phyloP scores from a whole-genome alignment of 92 coral and sea anemone species.

The Phenganax subtilis region DNA sequence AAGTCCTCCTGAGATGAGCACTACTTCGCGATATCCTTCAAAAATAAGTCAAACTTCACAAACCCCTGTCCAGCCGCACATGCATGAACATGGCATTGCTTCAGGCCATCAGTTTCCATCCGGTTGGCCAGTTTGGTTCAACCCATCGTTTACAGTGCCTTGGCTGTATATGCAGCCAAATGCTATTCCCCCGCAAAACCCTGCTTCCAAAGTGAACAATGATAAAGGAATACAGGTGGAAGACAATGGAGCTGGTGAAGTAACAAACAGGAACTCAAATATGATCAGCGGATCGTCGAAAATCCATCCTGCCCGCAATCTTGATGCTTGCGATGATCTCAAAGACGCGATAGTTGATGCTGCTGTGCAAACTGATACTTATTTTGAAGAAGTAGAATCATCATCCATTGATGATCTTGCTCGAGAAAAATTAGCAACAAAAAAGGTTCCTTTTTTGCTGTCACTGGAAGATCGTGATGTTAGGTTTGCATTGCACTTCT shows the following conservation, averaged over 20 bases:
- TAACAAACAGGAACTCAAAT: background rate
- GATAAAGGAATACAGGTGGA: conserved; percentile 31
- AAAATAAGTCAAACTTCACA: background rate
- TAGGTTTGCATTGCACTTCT: background rate
- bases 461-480: conserved; percentile 7
- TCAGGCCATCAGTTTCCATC: conserved; percentile 15
- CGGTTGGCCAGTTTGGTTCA: conserved; percentile 36
- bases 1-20: too few species aligned
- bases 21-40: too few species aligned
- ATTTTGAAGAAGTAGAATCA: background rate
- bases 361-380: conserved; percentile 28
- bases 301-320: background rate
- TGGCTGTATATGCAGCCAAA: conserved; percentile 2
- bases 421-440: background rate
- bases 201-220: conserved; percentile 19
- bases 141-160: conserved; percentile 16
- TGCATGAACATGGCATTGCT: background rate
- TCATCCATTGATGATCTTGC: background rate
- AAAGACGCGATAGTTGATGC: background rate
- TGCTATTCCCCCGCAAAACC: conserved; percentile 2
- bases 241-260: background rate
- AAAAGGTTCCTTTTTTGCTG: background rate
- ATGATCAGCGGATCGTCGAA: background rate
- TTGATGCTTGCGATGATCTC: background rate
- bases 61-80: background rate